Evolutionary conservation across 2,888 invertebrate genomes (phyloP).

Genomic region (Crossocerus cetratus): DNA sequence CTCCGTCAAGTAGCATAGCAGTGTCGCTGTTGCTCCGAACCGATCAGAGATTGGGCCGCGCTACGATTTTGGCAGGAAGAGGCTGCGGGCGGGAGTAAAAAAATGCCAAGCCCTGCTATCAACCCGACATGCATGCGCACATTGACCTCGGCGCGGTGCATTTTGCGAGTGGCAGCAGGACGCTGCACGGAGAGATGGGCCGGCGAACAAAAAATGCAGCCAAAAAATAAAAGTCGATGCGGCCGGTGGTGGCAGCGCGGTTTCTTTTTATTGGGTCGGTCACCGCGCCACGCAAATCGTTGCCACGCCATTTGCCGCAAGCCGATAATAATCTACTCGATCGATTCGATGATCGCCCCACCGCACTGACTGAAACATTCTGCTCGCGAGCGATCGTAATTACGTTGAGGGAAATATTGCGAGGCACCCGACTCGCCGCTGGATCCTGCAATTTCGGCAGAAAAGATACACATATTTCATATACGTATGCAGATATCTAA

Average conservation of each 20-base stretch:
- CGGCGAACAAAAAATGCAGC: constrained; percentile 30
- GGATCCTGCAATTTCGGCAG: constrained; percentile 5
- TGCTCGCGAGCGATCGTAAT: constrained; percentile 15
- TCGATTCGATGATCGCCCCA: constrained; percentile 41
- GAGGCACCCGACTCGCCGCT: background rate
- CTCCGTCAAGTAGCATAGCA: too few relatives aligned
- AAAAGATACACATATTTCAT: too few relatives aligned
- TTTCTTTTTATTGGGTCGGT: constrained; percentile 20
- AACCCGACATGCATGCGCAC: constrained; percentile 26
- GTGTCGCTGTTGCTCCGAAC: too few relatives aligned
- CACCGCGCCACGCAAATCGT: constrained; percentile 38
- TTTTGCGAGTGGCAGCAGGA: constrained; percentile 24
- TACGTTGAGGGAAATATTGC: constrained; percentile 16
- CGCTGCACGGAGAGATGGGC: constrained; percentile 25
- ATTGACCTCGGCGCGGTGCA: constrained; percentile 29
- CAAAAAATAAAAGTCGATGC: constrained; percentile 15
- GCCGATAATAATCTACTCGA: constrained; percentile 36
- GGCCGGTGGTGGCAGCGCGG: background rate
- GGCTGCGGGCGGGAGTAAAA: background rate
- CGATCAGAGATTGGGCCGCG: too few relatives aligned
- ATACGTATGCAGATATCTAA: background rate
- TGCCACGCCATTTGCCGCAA: constrained; percentile 41
- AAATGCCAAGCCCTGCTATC: constrained; percentile 12
- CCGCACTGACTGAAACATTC: constrained; percentile 15
- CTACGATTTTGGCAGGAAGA: background rate